Evolutionary conservation across 1,140 invertebrate species (phyloP), one percentile per base, ranked within the genome.

Genomic region (Drosophila bifasciata): DNA sequence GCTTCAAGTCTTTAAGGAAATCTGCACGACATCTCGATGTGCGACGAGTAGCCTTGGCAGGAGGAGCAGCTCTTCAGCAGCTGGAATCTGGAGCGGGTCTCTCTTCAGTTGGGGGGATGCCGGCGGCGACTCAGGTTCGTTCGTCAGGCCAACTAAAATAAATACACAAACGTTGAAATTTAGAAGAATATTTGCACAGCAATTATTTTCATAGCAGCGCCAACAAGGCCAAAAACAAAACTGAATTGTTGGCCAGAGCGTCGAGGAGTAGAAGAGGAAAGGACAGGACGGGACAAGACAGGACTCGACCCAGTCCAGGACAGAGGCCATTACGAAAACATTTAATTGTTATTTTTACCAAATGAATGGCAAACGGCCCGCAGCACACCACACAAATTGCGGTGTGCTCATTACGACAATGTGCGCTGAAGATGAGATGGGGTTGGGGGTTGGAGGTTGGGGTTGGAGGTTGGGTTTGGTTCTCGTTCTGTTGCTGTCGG

Each of bases 291-390:
- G 56, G 28, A 43, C 56, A 61, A 7, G 46, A 48, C 25, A 32
- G 28, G 28, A 39, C 32, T 41, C 62, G 41, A 46, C 55, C 64
- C 64, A 68, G 66, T 64, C 59, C 59, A 17, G 62, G 32, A 39
- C 62, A 66, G 57, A 64, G 83, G 78, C 70, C 83, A 86, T 80
- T 86, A 76, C 84, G 83, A 86, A 86, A 88, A 86, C 83, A 86
- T 86, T 88, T 86, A 86, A 86, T 86, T 86, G 83, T 86, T 86
- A 86, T 88, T 86, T 88, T 86, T 86, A 86, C 83, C 83, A 86
- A 86, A 86, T 86, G 83, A 88, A 86, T 86, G 73, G 83, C 83
- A 86, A 86, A 86, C 83, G 79, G 83, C 83, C 83, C 67, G 78
- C 83, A 88, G 78, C 77, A 88, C 57, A 88, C 73, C 69, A 85